Evolutionary conservation across 2,797 vertebrate genomes (phyloP), one percentile per base, ranked within the genome.

Genomic region (Rhynchonycteris naso): DNA sequence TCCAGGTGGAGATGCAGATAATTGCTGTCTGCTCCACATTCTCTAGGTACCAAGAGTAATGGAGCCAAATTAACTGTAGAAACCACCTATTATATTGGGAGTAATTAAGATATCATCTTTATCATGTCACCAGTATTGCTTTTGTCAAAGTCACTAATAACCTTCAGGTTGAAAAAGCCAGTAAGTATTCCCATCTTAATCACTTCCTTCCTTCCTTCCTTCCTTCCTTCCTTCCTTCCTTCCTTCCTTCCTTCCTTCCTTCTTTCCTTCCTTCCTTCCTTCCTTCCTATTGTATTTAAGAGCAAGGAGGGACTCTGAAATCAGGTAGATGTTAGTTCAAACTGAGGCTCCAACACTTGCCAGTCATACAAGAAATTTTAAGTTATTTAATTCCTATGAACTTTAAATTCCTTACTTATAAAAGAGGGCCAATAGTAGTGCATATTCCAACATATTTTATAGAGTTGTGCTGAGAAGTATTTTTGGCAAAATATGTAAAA

Each of bases 381-480:
- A 71, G 4, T 43, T 80, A 78, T 11, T 83, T 83, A 86, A 80
- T 89, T 84, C 16, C 21, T 38, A 54, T 15, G 5, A 81, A 61
- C 12, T 18, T 91, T 61, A 63, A 19, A 80, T 61, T 76, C 11
- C n/a, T 61, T 88, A 33, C 78, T 95, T 94, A 69, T 59, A 50
- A 65, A 88, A 43, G 11, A 24, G 43, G 1, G 26, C 47, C 59
- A 90, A 52, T 9, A 78, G n/a, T 56, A 61, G 13, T 71, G 58
- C 30, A 14, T 30, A 66, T 91, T 50, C 4, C 54, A 61, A 33
- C n/a, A 92, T 71, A 79, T 28, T 54, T 19, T 74, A 7, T 56
- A 79, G 43, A 95, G 12, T 54, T 71, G 3, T 52, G 15, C 7
- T 85, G 74, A 94, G 43, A 47, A 68, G 89, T 91, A 59, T 7